These are phyloP conservation scores for Neoarius graeffei DNA, from an alignment of 2,113 vertebrate species.

Conservation along the genomic window DNA sequence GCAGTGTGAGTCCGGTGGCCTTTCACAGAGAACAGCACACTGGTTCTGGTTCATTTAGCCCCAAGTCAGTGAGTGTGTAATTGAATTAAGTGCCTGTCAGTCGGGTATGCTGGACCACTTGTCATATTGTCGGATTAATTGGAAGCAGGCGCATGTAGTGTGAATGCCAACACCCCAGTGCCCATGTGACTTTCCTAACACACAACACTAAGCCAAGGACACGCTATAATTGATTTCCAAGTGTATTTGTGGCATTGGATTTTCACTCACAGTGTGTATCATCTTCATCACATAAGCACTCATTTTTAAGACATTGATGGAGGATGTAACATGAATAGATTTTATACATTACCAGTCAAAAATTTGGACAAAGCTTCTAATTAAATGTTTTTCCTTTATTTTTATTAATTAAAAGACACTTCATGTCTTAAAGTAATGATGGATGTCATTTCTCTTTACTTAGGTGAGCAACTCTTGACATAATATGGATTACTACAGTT, in stretches of 20 bases:
- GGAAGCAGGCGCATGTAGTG: conserved; percentile 18
- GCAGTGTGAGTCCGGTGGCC: conserved; percentile 24
- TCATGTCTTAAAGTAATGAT: too few species aligned
- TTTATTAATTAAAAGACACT: too few species aligned
- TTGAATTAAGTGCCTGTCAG: conserved; percentile 52
- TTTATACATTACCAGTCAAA: background rate
- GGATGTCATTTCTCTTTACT: too few species aligned
- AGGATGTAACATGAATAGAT: background rate
- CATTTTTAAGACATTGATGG: background rate
- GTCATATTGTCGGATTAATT: conserved; percentile 43
- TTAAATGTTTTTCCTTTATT: too few species aligned
- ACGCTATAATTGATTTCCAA: background rate
- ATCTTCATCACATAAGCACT: background rate
- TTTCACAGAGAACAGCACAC: conserved; percentile 48
- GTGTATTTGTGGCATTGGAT: background rate
- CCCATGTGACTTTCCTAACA: conserved; percentile 9
- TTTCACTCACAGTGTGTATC: background rate
- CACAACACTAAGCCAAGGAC: conserved; percentile 28
- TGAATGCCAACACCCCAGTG: conserved; percentile 55
- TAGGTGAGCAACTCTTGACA: too few species aligned
- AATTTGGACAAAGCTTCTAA: too few species aligned
- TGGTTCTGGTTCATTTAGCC: conserved; percentile 58
- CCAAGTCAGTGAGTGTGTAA: conserved; percentile 51
- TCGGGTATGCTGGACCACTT: conserved; percentile 34
- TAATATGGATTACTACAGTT: too few species aligned